Evolutionary conservation across 2,888 invertebrate species (phyloP), one percentile per base, ranked within the genome.

Genomic region (Stenodema calcarata): DNA sequence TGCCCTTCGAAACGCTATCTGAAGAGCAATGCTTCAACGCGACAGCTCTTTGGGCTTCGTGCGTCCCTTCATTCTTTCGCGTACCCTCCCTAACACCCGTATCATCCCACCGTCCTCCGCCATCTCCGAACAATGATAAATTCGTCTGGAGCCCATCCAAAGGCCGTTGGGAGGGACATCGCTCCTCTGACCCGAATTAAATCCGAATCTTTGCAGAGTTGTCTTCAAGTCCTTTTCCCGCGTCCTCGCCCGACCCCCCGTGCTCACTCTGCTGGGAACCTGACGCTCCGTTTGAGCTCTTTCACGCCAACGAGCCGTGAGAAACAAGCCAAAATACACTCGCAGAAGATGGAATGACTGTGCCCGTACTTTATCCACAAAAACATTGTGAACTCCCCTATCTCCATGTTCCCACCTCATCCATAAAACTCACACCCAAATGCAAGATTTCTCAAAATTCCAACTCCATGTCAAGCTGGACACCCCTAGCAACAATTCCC

Each of bases 101-200:
- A 6, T 62, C 23, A 6, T 11, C n/a, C 18, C 73, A 2, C 16
- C 41, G 35, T 16, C 41, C 35, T 35, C 11, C 70, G 14, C 30
- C 70, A 14, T 16, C 73, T 73, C 73, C 30, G 16, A 73, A 73
- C 73, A 73, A 35, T 73, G 73, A 73, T 73, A 73, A 73, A 73
- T 73, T 73, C 73, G 73, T 73, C 73, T 73, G 73, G 73, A 73
- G 73, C 73, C 41, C 73, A 18, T 73, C 73, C 73, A 73, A 73
- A 73, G 41, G 3, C n/a, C 11, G 35, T 35, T 35, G 9, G 73
- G 30, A 16, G 28, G 28, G 70, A 70, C 35, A 73, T 14, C 73
- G 30, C 73, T 73, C 73, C 73, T 73, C 41, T 73, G 73, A 73
- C 73, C 73, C 28, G 73, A 73, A 73, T 73, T 73, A 73, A 73